These are phyloP conservation scores for Bolinopsis microptera DNA, from an alignment of 37 sponge, comb jelly and placozoan genomes.

Conservation along the genomic window DNA sequence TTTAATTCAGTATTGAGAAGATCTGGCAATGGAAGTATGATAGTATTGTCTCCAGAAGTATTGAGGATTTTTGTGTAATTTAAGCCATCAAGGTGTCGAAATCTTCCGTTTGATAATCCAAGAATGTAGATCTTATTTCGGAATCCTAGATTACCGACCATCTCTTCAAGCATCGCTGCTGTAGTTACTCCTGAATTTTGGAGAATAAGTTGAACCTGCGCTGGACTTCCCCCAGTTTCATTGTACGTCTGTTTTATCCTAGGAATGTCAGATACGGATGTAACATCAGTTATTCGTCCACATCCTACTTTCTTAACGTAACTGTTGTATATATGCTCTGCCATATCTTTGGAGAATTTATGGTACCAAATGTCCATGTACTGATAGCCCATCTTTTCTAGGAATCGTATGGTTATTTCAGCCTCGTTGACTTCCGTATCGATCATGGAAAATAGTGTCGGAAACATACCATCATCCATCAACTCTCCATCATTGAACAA, in stretches of 20 bases:
- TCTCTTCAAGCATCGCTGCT: neutral
- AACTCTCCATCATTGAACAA: slow-evolving; percentile 22
- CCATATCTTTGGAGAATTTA: slow-evolving; percentile 5
- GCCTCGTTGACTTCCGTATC: slow-evolving; percentile 31
- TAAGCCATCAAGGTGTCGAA: neutral
- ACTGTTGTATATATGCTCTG: slow-evolving; percentile 25
- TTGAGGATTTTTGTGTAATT: neutral
- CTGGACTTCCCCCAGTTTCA: neutral
- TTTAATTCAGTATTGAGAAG: neutral
- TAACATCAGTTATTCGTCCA: slow-evolving; percentile 1
- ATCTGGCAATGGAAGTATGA: neutral
- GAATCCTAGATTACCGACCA: slow-evolving; percentile 16
- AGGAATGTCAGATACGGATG: neutral
- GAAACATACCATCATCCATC: neutral
- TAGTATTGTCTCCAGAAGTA: neutral
- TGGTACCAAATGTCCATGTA: slow-evolving; percentile 65
- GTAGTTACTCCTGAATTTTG: neutral
- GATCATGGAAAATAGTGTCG: slow-evolving; percentile 31
- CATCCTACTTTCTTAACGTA: neutral
- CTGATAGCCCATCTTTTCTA: neutral
- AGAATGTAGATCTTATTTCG: slow-evolving; percentile 38
- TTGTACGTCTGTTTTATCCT: neutral
- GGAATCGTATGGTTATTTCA: neutral
- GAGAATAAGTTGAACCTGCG: slow-evolving; percentile 45
- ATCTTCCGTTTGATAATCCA: neutral